A percentile compares a stretch with the other conserved stretches of the same genome.
phyloP scores from a whole-genome alignment of 92 coral and sea anemone genomes.

The Palythoa grandiflora region DNA sequence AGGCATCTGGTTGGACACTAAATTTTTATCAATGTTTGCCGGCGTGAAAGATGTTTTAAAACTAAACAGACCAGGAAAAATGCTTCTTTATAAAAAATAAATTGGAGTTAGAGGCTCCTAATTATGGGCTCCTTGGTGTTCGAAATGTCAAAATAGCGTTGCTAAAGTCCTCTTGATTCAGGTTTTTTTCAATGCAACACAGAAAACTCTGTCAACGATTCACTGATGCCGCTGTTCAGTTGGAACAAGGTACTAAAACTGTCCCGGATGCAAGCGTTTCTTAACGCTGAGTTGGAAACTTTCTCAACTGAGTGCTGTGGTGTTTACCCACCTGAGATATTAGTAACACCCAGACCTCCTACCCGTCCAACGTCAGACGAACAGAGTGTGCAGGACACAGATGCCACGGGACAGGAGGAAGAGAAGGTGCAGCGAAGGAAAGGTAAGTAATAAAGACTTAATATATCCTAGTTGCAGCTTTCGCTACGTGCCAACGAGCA shows the following conservation, averaged over 20 bases:
- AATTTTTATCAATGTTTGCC: too few relatives aligned
- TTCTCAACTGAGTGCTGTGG: constrained; percentile 89
- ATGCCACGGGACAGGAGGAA: neutral
- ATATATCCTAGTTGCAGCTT: too few relatives aligned
- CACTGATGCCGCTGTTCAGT: constrained; percentile 80
- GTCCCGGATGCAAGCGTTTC: constrained; percentile 77
- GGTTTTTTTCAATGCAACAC: neutral
- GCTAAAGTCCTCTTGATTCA: too few relatives aligned
- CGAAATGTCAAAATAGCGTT: too few relatives aligned
- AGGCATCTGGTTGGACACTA: too few relatives aligned
- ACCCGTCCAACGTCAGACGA: constrained; percentile 37
- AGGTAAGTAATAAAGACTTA: neutral
- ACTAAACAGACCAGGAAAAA: too few relatives aligned
- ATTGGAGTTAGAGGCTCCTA: too few relatives aligned
- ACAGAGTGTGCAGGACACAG: constrained; percentile 44
- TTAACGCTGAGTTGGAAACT: constrained; percentile 75
- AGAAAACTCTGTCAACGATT: neutral
- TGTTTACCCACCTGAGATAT: constrained; percentile 75
- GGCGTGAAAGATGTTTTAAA: too few relatives aligned
- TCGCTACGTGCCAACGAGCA: too few relatives aligned
- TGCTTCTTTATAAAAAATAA: too few relatives aligned
- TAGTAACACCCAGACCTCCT: constrained; percentile 55
- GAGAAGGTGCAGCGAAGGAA: constrained; percentile 24
- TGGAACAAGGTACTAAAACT: constrained; percentile 82
- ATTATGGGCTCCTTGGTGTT: too few relatives aligned